Evolutionary conservation across 2,888 invertebrate genomes (phyloP), one percentile per base, ranked within the genome.

Genomic region (Dryomyza anilis): DNA sequence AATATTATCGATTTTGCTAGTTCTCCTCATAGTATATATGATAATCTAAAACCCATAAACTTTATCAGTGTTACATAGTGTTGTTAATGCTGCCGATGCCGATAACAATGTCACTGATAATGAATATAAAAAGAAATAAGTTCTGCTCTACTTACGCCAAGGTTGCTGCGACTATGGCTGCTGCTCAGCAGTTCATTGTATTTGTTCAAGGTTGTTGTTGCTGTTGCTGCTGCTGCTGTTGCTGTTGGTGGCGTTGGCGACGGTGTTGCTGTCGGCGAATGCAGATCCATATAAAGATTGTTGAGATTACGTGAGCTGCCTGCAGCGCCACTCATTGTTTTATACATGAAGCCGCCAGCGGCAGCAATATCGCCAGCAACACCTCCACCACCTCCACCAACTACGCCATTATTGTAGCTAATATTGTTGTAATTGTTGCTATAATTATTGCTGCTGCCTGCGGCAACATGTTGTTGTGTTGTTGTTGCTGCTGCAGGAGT

Each of bases 231-330:
- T 63, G 60, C 29, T 52, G 55, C 33, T 55, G 55, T 33, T 58
- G 39, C n/a, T 68, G 61, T 59, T 65, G 3, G 64, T 23, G 10
- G 46, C 5, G 39, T 2, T 25, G 68, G 46, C 56, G 71, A 64
- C 29, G 67, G 19, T 33, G 66, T 65, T 53, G 71, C 69, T 16
- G 71, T 71, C 36, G 73, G 72, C 30, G 72, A 73, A 50, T 69
- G 69, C 61, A 73, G 67, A 43, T 73, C 73, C 69, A 72, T 71
- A 62, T 71, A 72, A 39, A 69, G 46, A 56, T 36, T 19, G 21
- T 66, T 65, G 29, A 63, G 61, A 39, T 66, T 30, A n/a, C 48
- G 48, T 3, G 56, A 57, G 21, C 46, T 30, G 14, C 56, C 48
- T 3, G 16, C 4, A 10, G 23, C 53, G 7, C 46, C 60, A n/a